Base-by-base conservation (phyloP, 2,113 vertebrate species). In the Perccottus glenii region DNA sequence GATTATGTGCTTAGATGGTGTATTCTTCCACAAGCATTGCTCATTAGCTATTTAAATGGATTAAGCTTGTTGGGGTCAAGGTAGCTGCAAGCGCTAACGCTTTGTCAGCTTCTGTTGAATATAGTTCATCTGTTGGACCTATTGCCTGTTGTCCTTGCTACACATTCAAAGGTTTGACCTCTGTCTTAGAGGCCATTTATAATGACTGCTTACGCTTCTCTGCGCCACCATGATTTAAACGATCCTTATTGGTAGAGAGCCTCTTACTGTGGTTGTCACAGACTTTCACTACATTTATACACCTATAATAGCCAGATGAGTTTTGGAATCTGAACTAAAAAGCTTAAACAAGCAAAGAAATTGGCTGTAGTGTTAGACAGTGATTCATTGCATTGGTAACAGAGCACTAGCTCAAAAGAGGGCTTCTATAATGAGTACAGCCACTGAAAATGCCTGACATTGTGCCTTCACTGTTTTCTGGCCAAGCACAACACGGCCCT, bases 401-500 rank as follows among this genome's bases (percentile, higher is more conserved):
- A 44, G 67, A 68, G 69, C 61, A 70, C 57, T 46, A 57, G 19
- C 35, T 47, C 52, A 35, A 60, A 56, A 38, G 61, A 70, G 56
- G 43, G 15, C 67, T 69, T 78, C 35, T 78, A 62, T 78, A 82
- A 81, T 70, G 63, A 79, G 65, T 68, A 14, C 19, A 76, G 57
- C 47, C 68, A 35, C 45, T 71, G 50, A 50, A 63, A 27, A 19
- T 81, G 68, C 70, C 65, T 10, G n/a, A 51, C 44, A 62, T 58
- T 80, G 60, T 44, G 61, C 48, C 67, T 51, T 27, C 48, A 73
- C 71, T 77, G 73, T 70, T 60, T 56, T 52, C 19, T n/a, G 48
- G 66, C 74, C 61, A 70, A 83, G 76, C 73, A 67, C 75, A 72
- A 44, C 42, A 59, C 14, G 14, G 47, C 80, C 67, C 75, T 57